These are phyloP conservation scores for Drosophila sucinea DNA, from an alignment of 1,140 invertebrate genomes.

Conservation along the genomic window DNA sequence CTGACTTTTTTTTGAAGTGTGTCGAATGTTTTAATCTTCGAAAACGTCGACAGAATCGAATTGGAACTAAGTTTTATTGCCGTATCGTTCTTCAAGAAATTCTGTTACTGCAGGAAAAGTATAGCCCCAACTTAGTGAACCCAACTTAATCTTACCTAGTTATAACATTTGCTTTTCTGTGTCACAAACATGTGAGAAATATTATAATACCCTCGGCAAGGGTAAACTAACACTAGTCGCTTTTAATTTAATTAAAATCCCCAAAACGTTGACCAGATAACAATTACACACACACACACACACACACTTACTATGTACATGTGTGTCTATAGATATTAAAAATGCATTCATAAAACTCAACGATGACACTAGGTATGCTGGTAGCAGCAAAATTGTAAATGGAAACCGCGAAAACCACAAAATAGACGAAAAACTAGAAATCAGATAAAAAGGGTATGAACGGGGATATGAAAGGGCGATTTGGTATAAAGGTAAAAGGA, in stretches of 20 bases:
- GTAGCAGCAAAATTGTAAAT: conserved; percentile 28
- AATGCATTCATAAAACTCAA: conserved; percentile 17
- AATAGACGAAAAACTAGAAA: conserved; percentile 41
- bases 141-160: no score
- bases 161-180: no score
- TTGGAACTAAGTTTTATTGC: no score
- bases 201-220: no score
- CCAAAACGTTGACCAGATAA: conserved; percentile 15
- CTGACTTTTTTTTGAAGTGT: no score
- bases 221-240: neutral
- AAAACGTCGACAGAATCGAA: no score
- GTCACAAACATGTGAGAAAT: no score
- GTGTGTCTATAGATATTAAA: conserved; percentile 8
- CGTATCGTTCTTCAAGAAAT: no score
- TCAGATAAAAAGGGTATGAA: neutral
- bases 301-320: neutral
- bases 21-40: no score
- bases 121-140: no score
- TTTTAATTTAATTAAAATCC: conserved; percentile 39
- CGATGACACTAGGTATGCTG: neutral
- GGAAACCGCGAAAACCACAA: conserved; percentile 45
- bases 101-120: no score
- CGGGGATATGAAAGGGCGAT: neutral
- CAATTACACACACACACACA: neutral
- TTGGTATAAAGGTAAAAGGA: neutral